A percentile compares a stretch with the other conserved stretches of the same genome.
phyloP scores from a whole-genome alignment of 2,888 invertebrate species.

The Fragum fragum region DNA sequence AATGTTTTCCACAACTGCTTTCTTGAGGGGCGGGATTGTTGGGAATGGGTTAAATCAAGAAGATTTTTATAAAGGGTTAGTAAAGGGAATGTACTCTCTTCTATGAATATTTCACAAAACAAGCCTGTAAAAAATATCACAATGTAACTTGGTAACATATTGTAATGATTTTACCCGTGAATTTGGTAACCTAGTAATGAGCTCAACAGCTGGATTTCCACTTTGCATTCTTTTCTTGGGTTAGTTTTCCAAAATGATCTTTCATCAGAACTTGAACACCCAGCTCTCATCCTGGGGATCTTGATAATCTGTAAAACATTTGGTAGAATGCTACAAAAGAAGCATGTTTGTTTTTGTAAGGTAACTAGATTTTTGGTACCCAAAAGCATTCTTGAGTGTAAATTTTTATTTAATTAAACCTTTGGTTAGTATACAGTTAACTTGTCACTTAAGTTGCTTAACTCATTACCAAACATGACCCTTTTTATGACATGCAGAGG shows the following conservation, averaged over 20 bases:
- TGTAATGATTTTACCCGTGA: constrained; percentile 3
- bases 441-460: too few relatives aligned
- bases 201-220: not conserved
- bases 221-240: not conserved
- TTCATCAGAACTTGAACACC: not conserved
- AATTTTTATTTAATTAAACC: too few relatives aligned
- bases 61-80: too few relatives aligned
- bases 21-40: too few relatives aligned
- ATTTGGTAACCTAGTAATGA: not conserved
- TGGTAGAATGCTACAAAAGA: not conserved
- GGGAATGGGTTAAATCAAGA: too few relatives aligned
- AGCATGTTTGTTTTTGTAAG: not conserved
- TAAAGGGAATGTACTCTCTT: not conserved
- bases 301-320: not conserved
- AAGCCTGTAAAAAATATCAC: not conserved
- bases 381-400: too few relatives aligned
- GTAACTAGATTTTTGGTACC: not conserved
- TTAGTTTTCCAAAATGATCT: not conserved
- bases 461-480: too few relatives aligned
- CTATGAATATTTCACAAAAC: not conserved
- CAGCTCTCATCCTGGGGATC: not conserved
- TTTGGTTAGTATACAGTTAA: too few relatives aligned
- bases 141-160: constrained; percentile 3
- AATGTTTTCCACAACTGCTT: too few relatives aligned
- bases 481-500: too few relatives aligned